Evolutionary conservation across 1,140 invertebrate genomes (phyloP).

Genomic region (Harpegnathos saltator): DNA sequence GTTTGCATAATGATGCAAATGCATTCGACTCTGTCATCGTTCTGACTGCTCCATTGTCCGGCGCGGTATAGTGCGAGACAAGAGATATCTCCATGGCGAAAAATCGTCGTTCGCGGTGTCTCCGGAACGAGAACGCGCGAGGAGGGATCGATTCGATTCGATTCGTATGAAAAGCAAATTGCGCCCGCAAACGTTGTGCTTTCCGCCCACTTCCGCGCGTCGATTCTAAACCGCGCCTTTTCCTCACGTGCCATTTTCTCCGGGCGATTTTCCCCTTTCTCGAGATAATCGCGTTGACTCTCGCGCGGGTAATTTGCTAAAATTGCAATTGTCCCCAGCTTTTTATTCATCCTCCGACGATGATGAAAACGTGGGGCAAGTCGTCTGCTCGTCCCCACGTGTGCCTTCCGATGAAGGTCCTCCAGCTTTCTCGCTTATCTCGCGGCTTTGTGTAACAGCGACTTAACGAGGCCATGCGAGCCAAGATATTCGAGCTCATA

Average conservation of each 20-base stretch:
- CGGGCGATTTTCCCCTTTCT: too few relatives aligned
- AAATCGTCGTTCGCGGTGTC: constrained; percentile 8
- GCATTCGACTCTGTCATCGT: constrained; percentile 38
- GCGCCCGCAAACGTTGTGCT: background rate
- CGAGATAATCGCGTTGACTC: background rate
- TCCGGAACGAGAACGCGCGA: background rate
- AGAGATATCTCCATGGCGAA: constrained; percentile 28
- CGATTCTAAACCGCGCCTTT: too few relatives aligned
- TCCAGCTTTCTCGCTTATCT: constrained; percentile 54
- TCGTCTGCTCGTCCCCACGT: constrained; percentile 7
- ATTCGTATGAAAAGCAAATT: background rate
- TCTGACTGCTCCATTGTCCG: constrained; percentile 47
- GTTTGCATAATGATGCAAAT: constrained; percentile 57
- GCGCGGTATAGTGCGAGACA: background rate
- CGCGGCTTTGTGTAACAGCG: constrained; percentile 32
- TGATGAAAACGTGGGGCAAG: too few relatives aligned
- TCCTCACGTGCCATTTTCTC: too few relatives aligned
- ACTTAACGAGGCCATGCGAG: constrained; percentile 36
- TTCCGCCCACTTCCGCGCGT: too few relatives aligned
- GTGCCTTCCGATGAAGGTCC: background rate
- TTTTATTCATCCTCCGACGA: too few relatives aligned
- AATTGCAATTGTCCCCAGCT: background rate
- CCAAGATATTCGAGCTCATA: constrained; percentile 51
- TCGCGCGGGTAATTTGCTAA: background rate
- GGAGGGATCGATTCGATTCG: background rate